Base-by-base conservation (phyloP, 2,888 invertebrate species). In the Cheilosia vernalis region DNA sequence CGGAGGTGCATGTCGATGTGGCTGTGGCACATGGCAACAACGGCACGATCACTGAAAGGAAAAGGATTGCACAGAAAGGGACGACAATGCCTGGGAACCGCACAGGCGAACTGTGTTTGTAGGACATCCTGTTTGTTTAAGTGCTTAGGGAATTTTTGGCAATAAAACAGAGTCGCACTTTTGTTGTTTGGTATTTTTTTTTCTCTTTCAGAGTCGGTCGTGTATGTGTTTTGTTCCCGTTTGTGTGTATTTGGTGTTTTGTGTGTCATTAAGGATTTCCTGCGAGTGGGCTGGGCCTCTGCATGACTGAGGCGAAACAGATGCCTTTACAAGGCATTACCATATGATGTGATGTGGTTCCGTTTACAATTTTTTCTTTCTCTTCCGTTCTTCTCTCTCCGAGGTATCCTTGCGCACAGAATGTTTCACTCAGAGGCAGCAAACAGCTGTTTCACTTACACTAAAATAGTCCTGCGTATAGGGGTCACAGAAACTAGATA, bases 241-340 rank as follows among this genome's bases (percentile, higher is more conserved):
- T n/a, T 33, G 53, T 33, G 47, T 47, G 21, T 27, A 64, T 73
- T 42, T 53, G 24, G 27, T 55, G 53, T 80, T 30, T 67, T 74
- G 78, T 74, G 78, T 67, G 76, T 72, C 72, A 67, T 73, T 79
- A 79, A 55, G 70, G 70, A 77, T 66, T 74, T 83, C 78, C 78
- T 67, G 72, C 33, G 67, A 61, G 30, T 56, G 49, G 17, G 37
- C 61, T 42, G 37, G 17, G 37, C 61, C 44, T 33, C 76, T 53
- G 51, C 55, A 49, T 70, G 67, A 69, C 40, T 51, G 56, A 63
- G 58, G 27, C 70, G 40, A 83, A 83, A 49, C 77, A 83, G 72
- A 77, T 78, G 82, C 77, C 53, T 66, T 53, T 66, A 82, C 64
- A 53, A 56, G 49, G 58, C 58, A 72, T 77, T 77, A 66, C 81